Percentiles rank a stretch among this genome's conserved stretches.
Conservation (phyloP, 2,113 vertebrate genomes). For the Panthera tigris region DNA sequence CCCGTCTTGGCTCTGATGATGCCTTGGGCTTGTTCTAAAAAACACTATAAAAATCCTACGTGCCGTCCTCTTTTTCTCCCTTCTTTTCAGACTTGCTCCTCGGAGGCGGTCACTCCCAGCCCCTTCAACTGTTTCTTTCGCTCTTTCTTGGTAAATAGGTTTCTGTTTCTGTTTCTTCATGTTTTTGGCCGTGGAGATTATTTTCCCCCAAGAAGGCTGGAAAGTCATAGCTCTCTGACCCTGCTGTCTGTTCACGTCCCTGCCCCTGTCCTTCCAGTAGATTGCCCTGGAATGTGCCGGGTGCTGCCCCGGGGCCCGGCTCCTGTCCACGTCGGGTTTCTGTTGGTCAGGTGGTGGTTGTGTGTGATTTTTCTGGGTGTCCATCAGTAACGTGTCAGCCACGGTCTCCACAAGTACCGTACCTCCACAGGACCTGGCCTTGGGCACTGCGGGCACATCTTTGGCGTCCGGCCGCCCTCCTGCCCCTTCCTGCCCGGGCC, state of each 20-base stretch:
- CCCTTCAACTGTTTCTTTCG: not conserved
- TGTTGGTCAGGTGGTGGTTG: not conserved
- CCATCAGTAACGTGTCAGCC: rapidly evolving
- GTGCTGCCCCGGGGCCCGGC: not conserved
- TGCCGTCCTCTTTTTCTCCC: too few species aligned
- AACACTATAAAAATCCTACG: rapidly evolving
- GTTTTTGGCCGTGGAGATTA: not conserved
- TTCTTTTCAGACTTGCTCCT: not conserved
- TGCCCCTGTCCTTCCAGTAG: not conserved
- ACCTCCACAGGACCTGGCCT: not conserved
- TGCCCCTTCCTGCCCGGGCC: not conserved
- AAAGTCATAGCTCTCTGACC: not conserved
- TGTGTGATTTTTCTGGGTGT: not conserved
- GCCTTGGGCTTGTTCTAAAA: too few species aligned
- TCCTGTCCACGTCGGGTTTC: not conserved
- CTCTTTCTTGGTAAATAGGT: not conserved
- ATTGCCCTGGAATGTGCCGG: not conserved
- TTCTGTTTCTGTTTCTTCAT: rapidly evolving
- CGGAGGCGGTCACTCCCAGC: not conserved
- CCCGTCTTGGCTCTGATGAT: not conserved
- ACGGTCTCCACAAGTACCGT: too few species aligned
- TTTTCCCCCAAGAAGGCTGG: not conserved
- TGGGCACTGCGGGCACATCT: not conserved
- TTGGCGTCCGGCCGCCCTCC: not conserved
- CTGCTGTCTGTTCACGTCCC: rapidly evolving